Conservation (phyloP, 2,113 vertebrate species). For the Stigmatopora argus region DNA sequence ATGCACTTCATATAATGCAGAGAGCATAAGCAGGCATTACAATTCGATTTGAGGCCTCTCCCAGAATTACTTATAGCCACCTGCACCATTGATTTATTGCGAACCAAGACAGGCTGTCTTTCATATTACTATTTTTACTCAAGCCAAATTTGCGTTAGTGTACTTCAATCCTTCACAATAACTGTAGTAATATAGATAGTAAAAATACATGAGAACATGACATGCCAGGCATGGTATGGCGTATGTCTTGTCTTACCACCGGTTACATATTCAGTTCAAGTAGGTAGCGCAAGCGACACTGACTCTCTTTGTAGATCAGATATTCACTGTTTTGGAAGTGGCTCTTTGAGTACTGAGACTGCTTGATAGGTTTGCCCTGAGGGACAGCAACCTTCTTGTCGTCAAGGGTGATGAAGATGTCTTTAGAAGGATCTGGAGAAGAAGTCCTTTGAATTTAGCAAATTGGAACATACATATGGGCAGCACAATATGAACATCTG, state of each 20-base stretch:
- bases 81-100: neutral
- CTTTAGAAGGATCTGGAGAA: conserved; percentile 74
- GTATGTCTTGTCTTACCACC: neutral
- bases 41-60: neutral
- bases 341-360: conserved; percentile 67
- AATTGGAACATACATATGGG: too few relatives aligned
- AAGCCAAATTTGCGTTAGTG: neutral
- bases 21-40: neutral
- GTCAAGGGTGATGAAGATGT: conserved; percentile 73
- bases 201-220: neutral
- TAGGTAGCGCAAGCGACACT: conserved; percentile 82
- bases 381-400: conserved; percentile 77
- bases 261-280: conserved; percentile 76
- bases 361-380: conserved; percentile 71
- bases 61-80: neutral
- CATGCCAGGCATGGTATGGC: neutral
- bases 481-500: too few relatives aligned
- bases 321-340: conserved; percentile 83
- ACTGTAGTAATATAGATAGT: neutral
- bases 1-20: neutral
- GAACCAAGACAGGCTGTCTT: too few relatives aligned
- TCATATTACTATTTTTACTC: neutral
- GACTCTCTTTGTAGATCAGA: conserved; percentile 85
- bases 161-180: neutral
- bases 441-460: neutral